Evolutionary conservation across 1,140 invertebrate genomes (phyloP).

Genomic region (Sminthurides bifidus): DNA sequence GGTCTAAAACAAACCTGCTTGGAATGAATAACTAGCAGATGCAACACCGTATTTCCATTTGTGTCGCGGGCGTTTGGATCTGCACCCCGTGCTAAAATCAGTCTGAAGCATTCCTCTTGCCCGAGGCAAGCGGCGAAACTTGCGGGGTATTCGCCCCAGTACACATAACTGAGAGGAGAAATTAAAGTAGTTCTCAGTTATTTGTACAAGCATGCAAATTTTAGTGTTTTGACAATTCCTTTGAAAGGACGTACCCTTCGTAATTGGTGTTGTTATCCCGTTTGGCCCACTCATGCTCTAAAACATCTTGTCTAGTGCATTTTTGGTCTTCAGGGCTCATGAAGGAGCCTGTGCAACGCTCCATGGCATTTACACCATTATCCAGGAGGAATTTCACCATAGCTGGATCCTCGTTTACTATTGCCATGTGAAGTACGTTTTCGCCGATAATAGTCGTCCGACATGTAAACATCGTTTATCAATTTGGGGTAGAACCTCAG

Average conservation of each 20-base stretch:
- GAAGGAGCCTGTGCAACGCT: constrained; percentile 85
- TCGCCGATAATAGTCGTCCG: constrained; percentile 95
- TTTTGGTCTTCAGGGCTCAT: constrained; percentile 98
- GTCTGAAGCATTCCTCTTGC: constrained; percentile 91
- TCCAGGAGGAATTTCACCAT: constrained; percentile 94
- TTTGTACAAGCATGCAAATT: neutral
- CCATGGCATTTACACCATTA: constrained; percentile 77
- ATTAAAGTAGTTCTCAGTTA: too few relatives aligned
- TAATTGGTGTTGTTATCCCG: constrained; percentile 80
- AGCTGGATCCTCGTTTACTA: constrained; percentile 93
- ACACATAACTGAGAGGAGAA: constrained; percentile 63
- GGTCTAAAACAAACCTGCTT: constrained; percentile 52
- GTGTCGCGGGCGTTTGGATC: constrained; percentile 90
- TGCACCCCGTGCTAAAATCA: constrained; percentile 86
- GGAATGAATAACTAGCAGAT: constrained; percentile 93
- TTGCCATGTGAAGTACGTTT: constrained; percentile 87
- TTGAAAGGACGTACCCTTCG: constrained; percentile 55
- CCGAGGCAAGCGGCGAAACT: constrained; percentile 91
- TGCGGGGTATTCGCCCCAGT: constrained; percentile 96
- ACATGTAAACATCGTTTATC: constrained; percentile 90
- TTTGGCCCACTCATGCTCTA: constrained; percentile 86
- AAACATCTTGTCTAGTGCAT: constrained; percentile 65
- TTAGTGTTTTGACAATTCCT: neutral
- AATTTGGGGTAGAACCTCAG: constrained; percentile 85
- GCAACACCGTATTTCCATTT: constrained; percentile 93